Evolutionary conservation across 2,888 invertebrate genomes (phyloP).

Genomic region (Zhuqinia jingwanae): DNA sequence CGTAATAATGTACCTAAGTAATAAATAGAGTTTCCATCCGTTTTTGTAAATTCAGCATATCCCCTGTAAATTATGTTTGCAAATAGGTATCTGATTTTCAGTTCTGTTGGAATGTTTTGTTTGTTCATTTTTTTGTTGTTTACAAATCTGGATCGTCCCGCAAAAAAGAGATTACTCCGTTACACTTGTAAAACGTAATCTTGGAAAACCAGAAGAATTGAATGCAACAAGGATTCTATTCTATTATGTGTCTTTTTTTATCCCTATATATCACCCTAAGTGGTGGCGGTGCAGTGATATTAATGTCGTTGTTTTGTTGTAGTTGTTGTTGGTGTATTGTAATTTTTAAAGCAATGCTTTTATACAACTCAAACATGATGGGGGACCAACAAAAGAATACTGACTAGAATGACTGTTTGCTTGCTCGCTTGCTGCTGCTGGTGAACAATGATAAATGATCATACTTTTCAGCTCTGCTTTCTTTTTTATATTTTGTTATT

Average conservation of each 20-base stretch:
- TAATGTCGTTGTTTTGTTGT: background rate
- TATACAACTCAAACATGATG: slow-evolving; percentile 35
- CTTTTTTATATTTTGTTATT: slow-evolving; percentile 18
- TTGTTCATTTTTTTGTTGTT: slow-evolving; percentile 32
- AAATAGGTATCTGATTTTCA: background rate
- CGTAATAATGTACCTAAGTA: too few species aligned
- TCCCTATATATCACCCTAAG: slow-evolving; percentile 20
- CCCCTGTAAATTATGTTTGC: too few species aligned
- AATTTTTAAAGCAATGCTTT: slow-evolving; percentile 7
- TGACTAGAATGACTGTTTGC: background rate
- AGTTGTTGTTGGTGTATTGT: slow-evolving; percentile 4
- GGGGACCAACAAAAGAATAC: background rate
- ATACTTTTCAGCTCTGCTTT: slow-evolving; percentile 40
- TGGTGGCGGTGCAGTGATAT: background rate
- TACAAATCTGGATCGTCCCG: slow-evolving; percentile 47
- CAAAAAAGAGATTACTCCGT: slow-evolving; percentile 37
- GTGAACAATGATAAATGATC: slow-evolving; percentile 69
- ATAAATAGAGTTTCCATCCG: too few species aligned
- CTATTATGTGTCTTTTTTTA: slow-evolving; percentile 13
- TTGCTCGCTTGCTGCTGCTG: slow-evolving; percentile 22
- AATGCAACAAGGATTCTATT: background rate
- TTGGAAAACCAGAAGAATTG: slow-evolving; percentile 21
- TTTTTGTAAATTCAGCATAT: too few species aligned
- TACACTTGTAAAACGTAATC: slow-evolving; percentile 41
- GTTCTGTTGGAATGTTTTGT: slow-evolving; percentile 23